Conservation (phyloP, 1,140 invertebrate species). For the Macrobrachium rosenbergii region DNA sequence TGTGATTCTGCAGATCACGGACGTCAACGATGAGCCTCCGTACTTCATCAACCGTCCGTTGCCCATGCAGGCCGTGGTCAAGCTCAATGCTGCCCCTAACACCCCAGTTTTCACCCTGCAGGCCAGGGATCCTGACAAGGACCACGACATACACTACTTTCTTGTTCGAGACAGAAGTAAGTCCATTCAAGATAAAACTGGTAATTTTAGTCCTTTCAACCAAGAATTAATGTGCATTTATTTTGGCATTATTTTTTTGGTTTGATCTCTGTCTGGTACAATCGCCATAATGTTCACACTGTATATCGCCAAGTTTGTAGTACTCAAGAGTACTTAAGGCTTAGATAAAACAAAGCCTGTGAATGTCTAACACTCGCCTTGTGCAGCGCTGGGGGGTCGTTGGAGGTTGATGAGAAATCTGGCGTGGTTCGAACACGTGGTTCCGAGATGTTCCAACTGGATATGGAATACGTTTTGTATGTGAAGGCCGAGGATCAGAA, state of each 20-base stretch:
- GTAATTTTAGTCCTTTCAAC: no score
- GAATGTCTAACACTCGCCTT: neutral
- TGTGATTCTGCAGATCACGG: conserved; percentile 94
- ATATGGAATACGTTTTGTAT: conserved; percentile 96
- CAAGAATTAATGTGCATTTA: no score
- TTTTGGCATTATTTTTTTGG: no score
- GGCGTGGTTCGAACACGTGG: conserved; percentile 93
- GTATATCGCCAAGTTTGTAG: no score
- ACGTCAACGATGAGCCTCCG: conserved; percentile 95
- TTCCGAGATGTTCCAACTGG: conserved; percentile 91
- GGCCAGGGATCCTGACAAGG: conserved; percentile 93
- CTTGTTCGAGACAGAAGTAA: conserved; percentile 89
- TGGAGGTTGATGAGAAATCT: conserved; percentile 92
- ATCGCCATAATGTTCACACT: no score
- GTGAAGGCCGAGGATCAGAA: conserved; percentile 97
- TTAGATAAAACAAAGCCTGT: no score
- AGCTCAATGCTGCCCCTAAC: conserved; percentile 92
- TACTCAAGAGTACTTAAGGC: no score
- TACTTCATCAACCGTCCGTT: conserved; percentile 94
- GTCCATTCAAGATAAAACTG: no score
- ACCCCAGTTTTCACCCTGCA: conserved; percentile 96
- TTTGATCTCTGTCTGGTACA: no score
- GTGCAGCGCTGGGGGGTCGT: conserved; percentile 77
- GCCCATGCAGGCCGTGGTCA: conserved; percentile 96
- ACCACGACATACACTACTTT: conserved; percentile 96